Base-by-base conservation (phyloP, 2,888 invertebrate genomes). In the Coleophora deauratella region DNA sequence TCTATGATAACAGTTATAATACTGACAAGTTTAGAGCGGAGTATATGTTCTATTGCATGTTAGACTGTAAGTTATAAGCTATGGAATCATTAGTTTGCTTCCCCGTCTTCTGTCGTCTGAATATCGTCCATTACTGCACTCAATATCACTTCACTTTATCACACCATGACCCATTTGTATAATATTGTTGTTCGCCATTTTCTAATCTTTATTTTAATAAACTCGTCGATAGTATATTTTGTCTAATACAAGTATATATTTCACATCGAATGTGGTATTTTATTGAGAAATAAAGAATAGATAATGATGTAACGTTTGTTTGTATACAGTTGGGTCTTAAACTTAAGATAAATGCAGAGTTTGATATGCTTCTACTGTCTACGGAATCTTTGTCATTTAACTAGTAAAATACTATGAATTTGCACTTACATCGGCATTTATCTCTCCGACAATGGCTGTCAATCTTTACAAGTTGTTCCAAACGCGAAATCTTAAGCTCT, bases 51-150 rank as follows among this genome's bases (percentile, higher is more conserved):
- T 65, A 63, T 60, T 56, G 55, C 54, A 56, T 53, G 15, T 11
- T 27, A n/a, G 8, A 3, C 9, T 31, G 11, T 31, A 31, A 31
- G 31, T 2, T 31, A 34, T 21, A 47, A 57, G 54, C 59, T 67
- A 61, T 55, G 43, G 40, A 38, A 54, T 57, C 42, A 56, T 52
- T 59, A 54, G 50, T 60, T 49, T 77, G 81, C 81, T 82, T 82
- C 82, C 84, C 75, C 81, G 81, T 81, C 80, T 63, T 57, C 72
- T 63, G 66, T 70, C 77, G 72, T 74, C 72, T 70, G 60, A 70
- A 67, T 21, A 77, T 73, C 72, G 82, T 84, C 81, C 72, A 66
- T 79, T 55, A 69, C 67, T 55, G 62, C 84, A 81, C 72, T 71
- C 74, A 43, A 61, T 68, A 75, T 77, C 76, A 58, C 78, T 64